Evolutionary conservation across 2,888 invertebrate species (phyloP).

Genomic region (Buathra laborator): DNA sequence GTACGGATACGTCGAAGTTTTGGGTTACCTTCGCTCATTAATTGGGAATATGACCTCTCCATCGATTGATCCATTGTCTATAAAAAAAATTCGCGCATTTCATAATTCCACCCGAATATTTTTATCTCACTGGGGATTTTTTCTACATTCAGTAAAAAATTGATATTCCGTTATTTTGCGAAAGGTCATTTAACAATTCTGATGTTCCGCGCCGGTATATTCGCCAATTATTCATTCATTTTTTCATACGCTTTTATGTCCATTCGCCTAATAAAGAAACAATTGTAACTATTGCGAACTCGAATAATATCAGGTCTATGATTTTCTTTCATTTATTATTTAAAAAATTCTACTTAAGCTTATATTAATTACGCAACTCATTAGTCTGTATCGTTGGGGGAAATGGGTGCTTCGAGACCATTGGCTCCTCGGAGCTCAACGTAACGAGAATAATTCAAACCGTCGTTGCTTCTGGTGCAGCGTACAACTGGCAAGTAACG

Average conservation of each 20-base stretch:
- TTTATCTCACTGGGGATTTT: too few species aligned
- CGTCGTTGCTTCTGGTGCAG: not conserved
- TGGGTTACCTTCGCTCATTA: not conserved
- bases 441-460: conserved; percentile 34
- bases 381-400: not conserved
- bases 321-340: conserved; percentile 3
- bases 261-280: not conserved
- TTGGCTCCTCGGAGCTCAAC: not conserved
- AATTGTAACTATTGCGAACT: not conserved
- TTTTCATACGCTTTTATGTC: not conserved
- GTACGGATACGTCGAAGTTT: not conserved
- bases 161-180: not conserved
- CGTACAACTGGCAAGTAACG: conserved; percentile 17
- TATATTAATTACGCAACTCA: conserved; percentile 42
- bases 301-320: not conserved
- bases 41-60: not conserved
- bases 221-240: not conserved
- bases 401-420: not conserved
- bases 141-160: too few species aligned
- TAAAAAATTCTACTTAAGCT: conserved; percentile 16
- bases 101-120: too few species aligned
- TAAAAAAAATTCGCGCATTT: too few species aligned
- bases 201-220: not conserved
- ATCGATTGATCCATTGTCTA: not conserved
- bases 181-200: not conserved